Evolutionary conservation across 2,113 vertebrate species (phyloP).

Genomic region (Mirza zaza): DNA sequence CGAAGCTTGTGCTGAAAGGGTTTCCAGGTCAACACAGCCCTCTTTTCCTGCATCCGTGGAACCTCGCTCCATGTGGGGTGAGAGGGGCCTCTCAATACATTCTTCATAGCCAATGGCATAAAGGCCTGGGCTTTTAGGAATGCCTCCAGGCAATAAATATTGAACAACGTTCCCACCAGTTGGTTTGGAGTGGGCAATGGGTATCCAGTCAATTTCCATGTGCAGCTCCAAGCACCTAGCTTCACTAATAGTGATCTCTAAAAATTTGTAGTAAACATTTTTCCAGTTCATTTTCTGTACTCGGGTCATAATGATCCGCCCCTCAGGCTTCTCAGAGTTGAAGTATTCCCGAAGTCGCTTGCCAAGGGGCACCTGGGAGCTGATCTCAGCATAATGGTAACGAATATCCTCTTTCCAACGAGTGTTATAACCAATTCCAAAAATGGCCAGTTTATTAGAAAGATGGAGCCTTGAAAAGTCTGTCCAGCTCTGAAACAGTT

Average conservation of each 20-base stretch:
- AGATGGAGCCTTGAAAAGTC: conserved; percentile 97
- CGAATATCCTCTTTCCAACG: conserved; percentile 97
- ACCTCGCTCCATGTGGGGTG: conserved; percentile 70
- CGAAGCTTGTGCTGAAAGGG: conserved; percentile 80
- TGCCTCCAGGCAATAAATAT: conserved; percentile 95
- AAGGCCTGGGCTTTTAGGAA: conserved; percentile 95
- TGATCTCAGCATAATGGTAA: conserved; percentile 98
- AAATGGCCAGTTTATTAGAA: conserved; percentile 98
- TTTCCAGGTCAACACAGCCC: conserved; percentile 81
- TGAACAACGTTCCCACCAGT: conserved; percentile 90
- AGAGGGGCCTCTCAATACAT: conserved; percentile 79
- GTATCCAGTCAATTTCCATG: conserved; percentile 98
- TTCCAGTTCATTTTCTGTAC: conserved; percentile 99
- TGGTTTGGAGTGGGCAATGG: conserved; percentile 91
- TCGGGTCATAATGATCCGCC: conserved; percentile 94
- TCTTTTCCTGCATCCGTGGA: conserved; percentile 73
- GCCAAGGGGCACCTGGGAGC: conserved; percentile 96
- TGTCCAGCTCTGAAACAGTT: conserved; percentile 98
- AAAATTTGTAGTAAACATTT: conserved; percentile 97
- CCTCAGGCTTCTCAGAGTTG: conserved; percentile 97
- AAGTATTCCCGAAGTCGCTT: conserved; percentile 97
- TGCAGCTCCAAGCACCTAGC: conserved; percentile 96
- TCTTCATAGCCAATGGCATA: conserved; percentile 95
- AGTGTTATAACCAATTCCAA: conserved; percentile 97
- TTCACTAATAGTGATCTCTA: conserved; percentile 99